phyloP scores from a whole-genome alignment of 1,140 invertebrate genomes.

The Hetaerina americana region DNA sequence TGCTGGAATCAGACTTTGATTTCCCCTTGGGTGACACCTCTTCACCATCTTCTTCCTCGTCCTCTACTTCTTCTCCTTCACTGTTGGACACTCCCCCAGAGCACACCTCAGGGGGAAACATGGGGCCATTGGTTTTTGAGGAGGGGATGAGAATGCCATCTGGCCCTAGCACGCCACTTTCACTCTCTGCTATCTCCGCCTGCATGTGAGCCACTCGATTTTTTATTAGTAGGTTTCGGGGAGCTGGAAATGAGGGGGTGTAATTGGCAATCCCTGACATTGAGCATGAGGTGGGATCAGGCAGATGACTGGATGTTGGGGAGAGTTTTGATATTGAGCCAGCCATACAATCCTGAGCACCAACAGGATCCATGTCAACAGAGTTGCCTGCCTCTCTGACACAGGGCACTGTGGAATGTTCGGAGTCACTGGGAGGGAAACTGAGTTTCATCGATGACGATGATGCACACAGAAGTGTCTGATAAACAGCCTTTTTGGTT shows the following conservation, averaged over 20 bases:
- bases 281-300: not conserved
- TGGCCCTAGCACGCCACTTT: slow-evolving; percentile 39
- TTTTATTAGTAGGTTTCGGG: not conserved
- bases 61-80: not conserved
- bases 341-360: no score
- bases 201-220: slow-evolving; percentile 28
- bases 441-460: not conserved
- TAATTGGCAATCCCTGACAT: no score
- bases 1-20: not conserved
- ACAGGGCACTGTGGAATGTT: not conserved
- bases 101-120: not conserved
- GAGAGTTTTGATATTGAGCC: no score
- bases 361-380: no score
- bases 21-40: not conserved
- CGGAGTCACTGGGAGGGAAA: not conserved
- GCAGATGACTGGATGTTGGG: no score
- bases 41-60: not conserved
- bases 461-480: not conserved
- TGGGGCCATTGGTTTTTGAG: not conserved
- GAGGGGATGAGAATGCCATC: slow-evolving; percentile 30
- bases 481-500: slow-evolving; percentile 5
- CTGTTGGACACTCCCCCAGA: not conserved
- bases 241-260: no score
- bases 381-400: not conserved
- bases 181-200: slow-evolving; percentile 32